Evolutionary conservation across 2,888 invertebrate genomes (phyloP), one percentile per base, ranked within the genome.

Genomic region (Phorcus lineatus): DNA sequence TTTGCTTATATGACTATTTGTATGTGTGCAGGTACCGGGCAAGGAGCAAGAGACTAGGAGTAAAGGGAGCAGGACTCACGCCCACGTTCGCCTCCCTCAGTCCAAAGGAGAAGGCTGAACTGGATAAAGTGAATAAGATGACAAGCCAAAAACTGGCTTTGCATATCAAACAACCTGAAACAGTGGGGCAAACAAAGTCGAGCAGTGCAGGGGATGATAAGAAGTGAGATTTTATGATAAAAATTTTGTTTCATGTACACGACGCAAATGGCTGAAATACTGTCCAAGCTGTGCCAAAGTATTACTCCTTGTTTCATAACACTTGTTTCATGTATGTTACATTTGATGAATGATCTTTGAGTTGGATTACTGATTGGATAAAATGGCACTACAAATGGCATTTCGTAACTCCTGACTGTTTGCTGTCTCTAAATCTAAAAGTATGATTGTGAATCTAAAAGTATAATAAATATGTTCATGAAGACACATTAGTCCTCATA

Each of bases 11-110:
- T 22, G 24, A 13, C 13, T 52, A n/a, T 28, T 1, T 77, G 31
- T 31, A 1, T 62, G 9, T 0, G 0, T 52, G 13, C 79, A 90
- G 90, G 82, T 88, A 88, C 70, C 84, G 90, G 57, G 86, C 87
- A 17, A 86, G 86, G 77, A 88, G 85, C 77, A 88, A 87, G 82
- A 86, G 86, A 79, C 78, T 84, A 40, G 84, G 80, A 22, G 77
- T 62, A 28, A 78, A 81, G 40, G 78, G 74, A 7, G 40, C 75
- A 13, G 70, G 76, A 4, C 54, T 76, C 3, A 40, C 55, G 67
- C 40, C 79, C 13, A 78, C 80, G 28, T 75, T 66, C 31, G 67
- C 84, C 7, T 66, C 83, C 6, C 77, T 84, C 17, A 82, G 82
- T 28, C 74, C 82, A 11, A 84, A 81, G 70, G 84, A 84, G 52